Evolutionary conservation across 2,113 vertebrate species (phyloP), one percentile per base, ranked within the genome.

Genomic region (Philantomba maxwellii): DNA sequence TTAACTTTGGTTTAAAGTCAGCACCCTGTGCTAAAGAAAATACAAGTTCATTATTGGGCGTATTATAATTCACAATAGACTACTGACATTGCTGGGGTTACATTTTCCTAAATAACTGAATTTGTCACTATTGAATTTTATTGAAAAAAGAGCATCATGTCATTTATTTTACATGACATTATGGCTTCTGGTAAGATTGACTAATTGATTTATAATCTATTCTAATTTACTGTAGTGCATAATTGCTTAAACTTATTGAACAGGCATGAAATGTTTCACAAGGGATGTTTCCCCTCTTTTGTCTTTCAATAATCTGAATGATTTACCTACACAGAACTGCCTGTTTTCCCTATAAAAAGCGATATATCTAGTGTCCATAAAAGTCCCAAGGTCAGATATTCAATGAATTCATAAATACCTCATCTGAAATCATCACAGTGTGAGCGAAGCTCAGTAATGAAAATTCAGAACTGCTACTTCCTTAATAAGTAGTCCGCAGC

Each of bases 171-270:
- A 55, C 17, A 58, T 84, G 92, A 80, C 16, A 57, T 6, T 85
- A 33, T n/a, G 77, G 53, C 43, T 89, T 86, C 55, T 96, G 66
- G 51, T 78, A 84, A 97, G 96, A 95, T 91, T 92, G 80, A 70
- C 75, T 98, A 93, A 96, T 82, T 97, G 96, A 97, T 97, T 96
- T 97, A 93, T 94, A 96, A 60, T 93, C 70, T 91, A 9, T 94
- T 95, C 80, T 96, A 93, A 89, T 96, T 95, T 95, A 87, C 89
- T 80, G 19, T 51, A n/a, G 49, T 91, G 49, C 15, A 60, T 97
- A 94, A 98, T 97, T 89, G 73, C 90, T 96, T 70, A 86, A 90
- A 84, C 60, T 39, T 95, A 91, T 39, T 94, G 97, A 95, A 64
- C 36, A 96, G 51, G 19, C 82, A 73, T 47, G 87, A 86, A 91